Conservation (phyloP, 2,888 invertebrate species). For the Ferrisia virgata region DNA sequence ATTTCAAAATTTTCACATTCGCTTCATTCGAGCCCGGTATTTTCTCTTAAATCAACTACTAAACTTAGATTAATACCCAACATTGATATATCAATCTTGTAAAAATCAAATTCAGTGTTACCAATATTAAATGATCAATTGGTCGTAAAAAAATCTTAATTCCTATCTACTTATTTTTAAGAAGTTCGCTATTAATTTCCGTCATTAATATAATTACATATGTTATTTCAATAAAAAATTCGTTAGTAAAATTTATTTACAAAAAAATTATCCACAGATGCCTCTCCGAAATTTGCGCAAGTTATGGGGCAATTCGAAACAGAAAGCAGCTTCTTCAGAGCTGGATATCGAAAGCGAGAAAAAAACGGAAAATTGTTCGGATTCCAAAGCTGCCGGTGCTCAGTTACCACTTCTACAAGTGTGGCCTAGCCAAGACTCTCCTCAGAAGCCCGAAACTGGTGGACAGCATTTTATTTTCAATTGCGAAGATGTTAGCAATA, state of each 20-base stretch:
- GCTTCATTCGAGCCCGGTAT: too few species aligned
- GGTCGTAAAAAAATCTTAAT: too few species aligned
- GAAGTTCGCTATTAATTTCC: too few species aligned
- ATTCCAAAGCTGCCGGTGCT: background rate
- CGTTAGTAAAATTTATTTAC: background rate
- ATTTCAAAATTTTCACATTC: too few species aligned
- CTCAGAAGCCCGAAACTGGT: constrained; percentile 65
- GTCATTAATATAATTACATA: too few species aligned
- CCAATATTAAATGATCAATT: too few species aligned
- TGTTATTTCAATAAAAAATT: background rate
- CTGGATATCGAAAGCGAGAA: constrained; percentile 34
- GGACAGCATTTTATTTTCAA: constrained; percentile 65
- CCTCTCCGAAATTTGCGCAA: constrained; percentile 45
- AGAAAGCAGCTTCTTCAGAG: constrained; percentile 25
- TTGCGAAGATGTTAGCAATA: constrained; percentile 52
- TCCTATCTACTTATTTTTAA: too few species aligned
- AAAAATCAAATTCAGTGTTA: too few species aligned
- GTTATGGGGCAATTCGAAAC: constrained; percentile 42
- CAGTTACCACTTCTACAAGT: constrained; percentile 58
- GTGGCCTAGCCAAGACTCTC: constrained; percentile 70
- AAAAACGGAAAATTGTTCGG: background rate
- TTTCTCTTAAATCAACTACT: too few species aligned
- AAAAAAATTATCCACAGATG: constrained; percentile 28
- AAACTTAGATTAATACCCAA: too few species aligned
- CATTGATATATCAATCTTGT: too few species aligned